Evolutionary conservation across 2,113 vertebrate species (phyloP).

Genomic region (Grallaria varia): DNA sequence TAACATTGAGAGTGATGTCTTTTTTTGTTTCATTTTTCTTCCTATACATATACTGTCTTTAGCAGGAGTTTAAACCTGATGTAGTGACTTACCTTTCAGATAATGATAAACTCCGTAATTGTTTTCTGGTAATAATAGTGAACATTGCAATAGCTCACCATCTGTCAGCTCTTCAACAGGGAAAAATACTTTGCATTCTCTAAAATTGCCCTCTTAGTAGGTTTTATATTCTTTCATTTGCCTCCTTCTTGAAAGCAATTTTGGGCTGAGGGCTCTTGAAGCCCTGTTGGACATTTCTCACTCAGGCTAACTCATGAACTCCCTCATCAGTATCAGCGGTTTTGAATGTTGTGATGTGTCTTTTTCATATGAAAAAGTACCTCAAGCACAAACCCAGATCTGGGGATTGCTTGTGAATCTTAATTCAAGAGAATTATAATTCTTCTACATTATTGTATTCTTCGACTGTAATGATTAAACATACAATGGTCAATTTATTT

Average conservation of each 20-base stretch:
- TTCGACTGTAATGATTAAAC: neutral
- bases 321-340: neutral
- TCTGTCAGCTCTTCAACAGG: neutral
- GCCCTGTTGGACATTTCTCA: neutral
- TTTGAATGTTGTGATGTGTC: neutral
- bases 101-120: neutral
- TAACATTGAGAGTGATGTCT: neutral
- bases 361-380: neutral
- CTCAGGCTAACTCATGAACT: neutral
- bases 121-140: constrained; percentile 21
- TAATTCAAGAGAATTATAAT: neutral
- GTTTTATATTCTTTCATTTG: constrained; percentile 1
- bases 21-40: neutral
- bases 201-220: neutral
- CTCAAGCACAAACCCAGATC: neutral
- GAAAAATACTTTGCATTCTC: neutral
- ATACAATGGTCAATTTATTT: neutral
- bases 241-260: neutral
- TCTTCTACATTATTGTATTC: neutral
- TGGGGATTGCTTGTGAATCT: neutral
- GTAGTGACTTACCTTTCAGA: neutral
- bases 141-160: neutral
- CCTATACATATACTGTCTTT: neutral
- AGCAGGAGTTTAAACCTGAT: neutral
- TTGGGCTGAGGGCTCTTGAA: neutral